A percentile compares a stretch with the other conserved stretches of the same genome.
phyloP scores from a whole-genome alignment of 2,888 invertebrate species.

The Encarsia formosa region DNA sequence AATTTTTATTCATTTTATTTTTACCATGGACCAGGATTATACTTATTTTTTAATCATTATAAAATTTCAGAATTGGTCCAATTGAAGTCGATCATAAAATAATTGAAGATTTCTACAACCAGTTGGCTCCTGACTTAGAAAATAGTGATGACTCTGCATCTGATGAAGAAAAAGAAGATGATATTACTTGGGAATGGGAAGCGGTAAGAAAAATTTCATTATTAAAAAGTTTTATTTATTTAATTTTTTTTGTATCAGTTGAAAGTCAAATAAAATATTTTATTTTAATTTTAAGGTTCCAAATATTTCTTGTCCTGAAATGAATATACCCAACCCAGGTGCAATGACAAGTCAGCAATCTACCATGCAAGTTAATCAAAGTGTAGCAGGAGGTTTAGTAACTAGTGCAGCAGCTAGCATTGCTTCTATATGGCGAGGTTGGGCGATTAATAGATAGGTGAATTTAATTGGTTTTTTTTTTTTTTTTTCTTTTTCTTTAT shows the following conservation, averaged over 20 bases:
- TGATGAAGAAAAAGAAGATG: conserved; percentile 66
- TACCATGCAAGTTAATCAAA: conserved; percentile 49
- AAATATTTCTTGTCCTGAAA: conserved; percentile 56
- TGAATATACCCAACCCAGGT: conserved; percentile 48
- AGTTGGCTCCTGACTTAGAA: conserved; percentile 60
- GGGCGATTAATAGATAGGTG: conserved; percentile 58
- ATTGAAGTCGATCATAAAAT: conserved; percentile 58
- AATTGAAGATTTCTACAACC: conserved; percentile 62
- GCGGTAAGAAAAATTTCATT: conserved; percentile 57
- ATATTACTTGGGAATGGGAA: conserved; percentile 77
- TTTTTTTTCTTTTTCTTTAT: conserved; percentile 1
- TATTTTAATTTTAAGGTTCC: conserved; percentile 51
- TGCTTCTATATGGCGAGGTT: conserved; percentile 76
- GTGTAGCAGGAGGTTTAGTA: conserved; percentile 71
- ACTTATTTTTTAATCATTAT: too few species aligned
- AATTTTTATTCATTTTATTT: neutral
- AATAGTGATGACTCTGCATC: conserved; percentile 64
- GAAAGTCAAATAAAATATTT: too few species aligned
- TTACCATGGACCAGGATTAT: too few species aligned
- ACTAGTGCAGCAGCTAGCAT: conserved; percentile 80
- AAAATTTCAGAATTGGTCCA: conserved; percentile 60
- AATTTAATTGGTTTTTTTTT: conserved; percentile 8
- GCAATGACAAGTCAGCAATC: conserved; percentile 44
- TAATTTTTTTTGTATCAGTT: too few species aligned
- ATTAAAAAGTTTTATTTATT: neutral